Conservation (phyloP, 2,113 vertebrate genomes). For the Spermophilus dauricus region DNA sequence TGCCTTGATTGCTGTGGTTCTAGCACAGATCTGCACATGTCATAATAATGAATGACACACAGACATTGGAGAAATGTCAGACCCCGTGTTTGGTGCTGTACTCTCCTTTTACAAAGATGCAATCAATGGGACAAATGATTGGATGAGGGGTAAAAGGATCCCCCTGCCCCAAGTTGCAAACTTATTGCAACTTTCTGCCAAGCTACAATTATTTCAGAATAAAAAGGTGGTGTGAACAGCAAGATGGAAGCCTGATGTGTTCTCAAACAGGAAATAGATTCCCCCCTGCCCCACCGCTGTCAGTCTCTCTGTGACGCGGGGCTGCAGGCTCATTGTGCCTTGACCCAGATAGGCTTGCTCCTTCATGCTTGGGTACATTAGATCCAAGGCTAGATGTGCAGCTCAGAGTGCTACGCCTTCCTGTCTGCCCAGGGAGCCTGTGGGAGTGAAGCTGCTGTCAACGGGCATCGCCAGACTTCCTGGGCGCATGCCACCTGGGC, state of each 20-base stretch:
- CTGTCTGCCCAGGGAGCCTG: not conserved
- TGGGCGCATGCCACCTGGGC: not conserved
- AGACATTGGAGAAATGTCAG: not conserved
- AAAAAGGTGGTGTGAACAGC: fast-evolving
- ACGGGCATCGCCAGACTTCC: not conserved
- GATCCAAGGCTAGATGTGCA: not conserved
- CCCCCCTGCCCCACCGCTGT: not conserved
- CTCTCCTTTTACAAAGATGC: too few relatives aligned
- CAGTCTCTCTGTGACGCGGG: not conserved
- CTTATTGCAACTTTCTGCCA: not conserved
- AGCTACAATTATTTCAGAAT: not conserved
- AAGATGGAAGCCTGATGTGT: fast-evolving
- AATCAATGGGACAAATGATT: not conserved
- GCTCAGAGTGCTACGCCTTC: not conserved
- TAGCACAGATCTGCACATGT: not conserved
- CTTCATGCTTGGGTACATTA: not conserved
- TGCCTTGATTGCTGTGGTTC: fast-evolving
- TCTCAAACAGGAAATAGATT: not conserved
- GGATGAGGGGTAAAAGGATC: not conserved
- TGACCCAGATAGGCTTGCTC: not conserved
- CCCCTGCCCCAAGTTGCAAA: not conserved
- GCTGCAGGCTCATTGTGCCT: not conserved
- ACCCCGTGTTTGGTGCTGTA: not conserved
- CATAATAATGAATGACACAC: not conserved
- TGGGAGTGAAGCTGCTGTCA: not conserved